Percentiles rank a stretch among this genome's conserved stretches.
These are phyloP conservation scores for Heterotis niloticus DNA, from an alignment of 2,113 vertebrate genomes.

Conservation along the genomic window DNA sequence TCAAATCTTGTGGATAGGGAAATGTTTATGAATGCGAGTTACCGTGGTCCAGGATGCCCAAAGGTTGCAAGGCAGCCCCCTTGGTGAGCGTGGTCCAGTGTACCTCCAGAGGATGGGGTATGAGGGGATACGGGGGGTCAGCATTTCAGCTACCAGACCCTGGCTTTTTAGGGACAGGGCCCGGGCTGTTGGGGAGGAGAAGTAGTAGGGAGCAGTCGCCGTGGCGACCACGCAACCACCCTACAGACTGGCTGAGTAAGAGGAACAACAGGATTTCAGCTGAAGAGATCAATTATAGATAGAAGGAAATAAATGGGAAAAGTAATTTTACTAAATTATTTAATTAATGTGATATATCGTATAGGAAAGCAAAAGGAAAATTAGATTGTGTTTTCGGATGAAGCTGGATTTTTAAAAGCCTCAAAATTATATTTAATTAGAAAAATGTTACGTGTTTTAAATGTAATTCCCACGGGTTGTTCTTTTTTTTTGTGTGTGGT, in stretches of 20 bases:
- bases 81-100: not conserved
- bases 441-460: constrained; percentile 52
- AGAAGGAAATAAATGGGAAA: constrained; percentile 73
- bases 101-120: not conserved
- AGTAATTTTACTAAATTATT: constrained; percentile 77
- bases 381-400: constrained; percentile 72
- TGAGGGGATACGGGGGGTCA: too few species aligned
- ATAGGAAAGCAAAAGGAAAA: constrained; percentile 72
- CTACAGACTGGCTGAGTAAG: constrained; percentile 61
- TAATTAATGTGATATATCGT: constrained; percentile 76
- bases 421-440: constrained; percentile 75
- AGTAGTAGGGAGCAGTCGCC: constrained; percentile 44
- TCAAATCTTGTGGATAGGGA: not conserved
- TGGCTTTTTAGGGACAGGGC: not conserved
- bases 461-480: constrained; percentile 34
- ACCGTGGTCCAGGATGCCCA: not conserved
- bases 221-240: constrained; percentile 63
- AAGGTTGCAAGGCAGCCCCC: not conserved
- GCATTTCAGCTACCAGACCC: too few species aligned
- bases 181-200: constrained; percentile 29
- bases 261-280: constrained; percentile 74
- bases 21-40: not conserved
- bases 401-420: constrained; percentile 65
- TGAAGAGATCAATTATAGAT: constrained; percentile 82
- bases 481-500: constrained; percentile 43